A percentile compares a stretch with the other conserved stretches of the same genome.
phyloP scores from a whole-genome alignment of 1,140 invertebrate species.

The Tetragonula clypearis region DNA sequence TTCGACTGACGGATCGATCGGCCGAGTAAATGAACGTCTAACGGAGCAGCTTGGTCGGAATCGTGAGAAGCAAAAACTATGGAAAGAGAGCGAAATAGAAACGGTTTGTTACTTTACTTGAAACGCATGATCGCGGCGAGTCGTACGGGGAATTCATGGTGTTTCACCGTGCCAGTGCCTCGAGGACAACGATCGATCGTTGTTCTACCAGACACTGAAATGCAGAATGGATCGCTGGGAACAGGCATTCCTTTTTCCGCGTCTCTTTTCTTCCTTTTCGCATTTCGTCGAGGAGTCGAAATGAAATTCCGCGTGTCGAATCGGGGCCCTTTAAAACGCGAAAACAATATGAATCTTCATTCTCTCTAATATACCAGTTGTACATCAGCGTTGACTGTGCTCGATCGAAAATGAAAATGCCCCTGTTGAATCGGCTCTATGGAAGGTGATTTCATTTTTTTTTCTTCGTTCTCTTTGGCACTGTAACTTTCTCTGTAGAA shows the following conservation, averaged over 20 bases:
- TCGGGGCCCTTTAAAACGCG: neutral
- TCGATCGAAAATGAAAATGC: conserved; percentile 17
- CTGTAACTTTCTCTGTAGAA: neutral
- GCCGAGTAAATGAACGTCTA: neutral
- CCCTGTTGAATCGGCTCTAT: conserved; percentile 3
- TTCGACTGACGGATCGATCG: neutral
- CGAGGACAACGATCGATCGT: conserved; percentile 50
- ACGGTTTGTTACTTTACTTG: neutral
- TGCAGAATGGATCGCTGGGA: conserved; percentile 35
- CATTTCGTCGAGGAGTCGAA: neutral
- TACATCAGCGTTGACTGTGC: neutral
- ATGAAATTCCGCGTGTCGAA: conserved; percentile 20
- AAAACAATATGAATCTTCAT: neutral
- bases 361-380: neutral
- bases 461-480: neutral
- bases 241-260: conserved; percentile 9
- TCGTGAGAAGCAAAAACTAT: neutral
- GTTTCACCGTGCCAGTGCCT: conserved; percentile 41
- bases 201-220: conserved; percentile 31
- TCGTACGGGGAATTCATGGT: conserved; percentile 8
- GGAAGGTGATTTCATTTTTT: neutral
- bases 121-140: conserved; percentile 23
- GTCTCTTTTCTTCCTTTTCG: neutral
- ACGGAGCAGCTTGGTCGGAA: neutral
- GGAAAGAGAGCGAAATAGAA: neutral